Evolutionary conservation across 2,888 invertebrate species (phyloP).

Genomic region (Caenorhabditis wallacei): DNA sequence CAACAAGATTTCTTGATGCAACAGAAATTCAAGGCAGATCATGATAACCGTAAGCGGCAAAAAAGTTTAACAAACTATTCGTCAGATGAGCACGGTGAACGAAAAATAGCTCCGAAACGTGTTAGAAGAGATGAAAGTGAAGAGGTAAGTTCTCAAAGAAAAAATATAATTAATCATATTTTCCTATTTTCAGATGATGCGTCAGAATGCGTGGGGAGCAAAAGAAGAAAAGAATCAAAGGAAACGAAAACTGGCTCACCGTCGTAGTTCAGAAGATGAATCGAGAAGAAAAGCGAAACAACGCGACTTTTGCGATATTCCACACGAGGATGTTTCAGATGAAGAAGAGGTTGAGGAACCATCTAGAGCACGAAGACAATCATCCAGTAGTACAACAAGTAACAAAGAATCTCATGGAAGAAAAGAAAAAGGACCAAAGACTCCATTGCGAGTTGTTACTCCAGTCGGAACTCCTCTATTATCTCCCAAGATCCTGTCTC

Average conservation of each 20-base stretch:
- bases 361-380: conserved; percentile 23
- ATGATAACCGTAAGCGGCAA: conserved; percentile 48
- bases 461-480: conserved; percentile 35
- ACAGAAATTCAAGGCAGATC: background rate
- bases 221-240: conserved; percentile 32
- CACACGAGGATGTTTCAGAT: conserved; percentile 48
- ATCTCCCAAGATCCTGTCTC: conserved; percentile 33
- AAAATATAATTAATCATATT: background rate
- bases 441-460: conserved; percentile 30
- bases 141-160: conserved; percentile 7
- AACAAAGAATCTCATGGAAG: background rate
- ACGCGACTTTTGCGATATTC: conserved; percentile 43
- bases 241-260: conserved; percentile 36
- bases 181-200: background rate
- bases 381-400: conserved; percentile 15
- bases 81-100: conserved; percentile 40
- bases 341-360: conserved; percentile 35
- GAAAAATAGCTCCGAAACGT: conserved; percentile 5
- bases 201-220: background rate
- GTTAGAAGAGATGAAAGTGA: conserved; percentile 34
- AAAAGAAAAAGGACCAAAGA: conserved; percentile 35
- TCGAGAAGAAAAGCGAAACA: conserved; percentile 33
- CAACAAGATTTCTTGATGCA: background rate
- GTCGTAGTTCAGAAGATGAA: conserved; percentile 42
- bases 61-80: conserved; percentile 41